Base-by-base conservation (phyloP, 2,113 vertebrate genomes). In the Apeltes quadracus region DNA sequence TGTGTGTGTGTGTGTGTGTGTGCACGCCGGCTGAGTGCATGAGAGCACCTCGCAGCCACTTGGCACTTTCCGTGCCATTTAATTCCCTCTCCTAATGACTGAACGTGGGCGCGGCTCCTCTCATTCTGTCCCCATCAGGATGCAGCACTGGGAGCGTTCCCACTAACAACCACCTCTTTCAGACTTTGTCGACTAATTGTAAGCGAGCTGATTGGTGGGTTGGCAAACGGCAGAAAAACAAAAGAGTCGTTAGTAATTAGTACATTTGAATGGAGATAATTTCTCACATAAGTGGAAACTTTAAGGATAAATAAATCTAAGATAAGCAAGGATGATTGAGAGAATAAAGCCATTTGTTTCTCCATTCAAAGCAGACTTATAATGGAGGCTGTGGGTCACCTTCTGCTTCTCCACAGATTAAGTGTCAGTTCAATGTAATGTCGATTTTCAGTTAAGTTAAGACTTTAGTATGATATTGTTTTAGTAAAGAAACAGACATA, bases 21-120 rank as follows among this genome's bases (percentile, higher is more conserved):
- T 39, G 53, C 16, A 75, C 23, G 71, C 14, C 68, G 69, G 48
- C 55, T 43, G 61, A 76, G 81, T 72, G 76, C 18, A 71, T 74
- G 79, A 79, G 83, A 86, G 84, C 78, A 89, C 87, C 87, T 86
- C 85, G 85, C 82, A 87, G 72, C 82, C 83, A 80, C 89, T 88
- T 85, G 80, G 84, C 82, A 86, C 78, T 84, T 84, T 84, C 88
- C 61, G 81, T 84, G 77, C 82, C 82, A 87, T 91, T 88, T 86
- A 74, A 81, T 85, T 76, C 79, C 72, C 61, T 69, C 51, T 22
- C 46, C 56, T 87, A 79, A 84, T 78, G 78, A 89, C 78, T 76
- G 61, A 72, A 84, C 56, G 82, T 79, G 82, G 76, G 76, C 70
- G 29, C 12, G 1, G 69, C 76, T 85, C 79, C 57, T 78, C 74